Percentiles rank a stretch among this genome's conserved stretches.
phyloP scores from a whole-genome alignment of 1,140 invertebrate genomes.

The Asobara japonica region DNA sequence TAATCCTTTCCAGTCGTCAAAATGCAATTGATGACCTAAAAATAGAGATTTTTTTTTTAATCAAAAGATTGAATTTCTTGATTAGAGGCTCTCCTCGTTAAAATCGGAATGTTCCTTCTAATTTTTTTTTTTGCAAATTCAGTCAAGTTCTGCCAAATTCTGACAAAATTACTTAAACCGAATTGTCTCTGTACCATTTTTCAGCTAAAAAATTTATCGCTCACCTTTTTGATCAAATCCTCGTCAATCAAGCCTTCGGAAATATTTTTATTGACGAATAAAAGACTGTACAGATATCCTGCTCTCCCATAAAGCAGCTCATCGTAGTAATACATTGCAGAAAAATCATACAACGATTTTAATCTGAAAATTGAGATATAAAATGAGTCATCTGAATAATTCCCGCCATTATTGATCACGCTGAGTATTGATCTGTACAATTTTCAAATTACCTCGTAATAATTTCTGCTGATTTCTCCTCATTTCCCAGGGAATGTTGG shows the following conservation, averaged over 20 bases:
- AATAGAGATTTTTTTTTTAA: slow-evolving; percentile 1
- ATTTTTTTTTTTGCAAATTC: no score
- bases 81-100: no score
- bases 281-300: slow-evolving; percentile 83
- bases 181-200: no score
- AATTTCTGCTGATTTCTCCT: slow-evolving; percentile 60
- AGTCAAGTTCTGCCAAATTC: no score
- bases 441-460: slow-evolving; percentile 69
- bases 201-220: not conserved
- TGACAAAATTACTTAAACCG: no score
- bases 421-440: slow-evolving; percentile 65
- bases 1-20: slow-evolving; percentile 75
- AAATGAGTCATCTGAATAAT: slow-evolving; percentile 17
- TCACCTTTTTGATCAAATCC: slow-evolving; percentile 65
- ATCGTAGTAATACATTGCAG: slow-evolving; percentile 72
- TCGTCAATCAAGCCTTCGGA: slow-evolving; percentile 60
- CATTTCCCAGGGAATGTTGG: slow-evolving; percentile 66
- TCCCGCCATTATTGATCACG: slow-evolving; percentile 43
- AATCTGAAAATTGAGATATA: slow-evolving; percentile 60
- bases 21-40: slow-evolving; percentile 73
- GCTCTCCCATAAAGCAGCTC: slow-evolving; percentile 86
- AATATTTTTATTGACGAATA: slow-evolving; percentile 77
- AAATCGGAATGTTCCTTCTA: no score
- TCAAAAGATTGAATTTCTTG: no score
- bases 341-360: slow-evolving; percentile 64